Evolutionary conservation across 1,140 invertebrate genomes (phyloP).

Genomic region (Sitophilus oryzae): DNA sequence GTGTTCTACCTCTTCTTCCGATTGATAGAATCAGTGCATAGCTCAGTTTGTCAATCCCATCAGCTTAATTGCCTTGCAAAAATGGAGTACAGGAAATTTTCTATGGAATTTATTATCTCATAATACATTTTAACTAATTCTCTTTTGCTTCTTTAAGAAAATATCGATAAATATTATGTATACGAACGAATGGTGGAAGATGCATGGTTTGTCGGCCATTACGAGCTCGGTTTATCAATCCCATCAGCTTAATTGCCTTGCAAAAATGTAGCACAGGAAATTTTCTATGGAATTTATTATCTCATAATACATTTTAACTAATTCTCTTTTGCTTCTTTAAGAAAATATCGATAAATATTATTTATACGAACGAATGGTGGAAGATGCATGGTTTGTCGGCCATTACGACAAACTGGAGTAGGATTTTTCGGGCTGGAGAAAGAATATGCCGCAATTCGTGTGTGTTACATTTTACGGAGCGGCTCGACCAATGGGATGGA

Average conservation of each 20-base stretch:
- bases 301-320: too few species aligned
- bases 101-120: too few species aligned
- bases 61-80: too few species aligned
- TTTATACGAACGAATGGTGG: neutral
- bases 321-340: neutral
- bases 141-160: neutral
- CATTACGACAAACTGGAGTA: slow-evolving; percentile 18
- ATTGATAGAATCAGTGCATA: too few species aligned
- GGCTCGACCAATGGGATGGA: slow-evolving; percentile 19
- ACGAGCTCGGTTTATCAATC: too few species aligned
- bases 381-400: slow-evolving; percentile 1
- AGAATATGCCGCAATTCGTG: slow-evolving; percentile 18
- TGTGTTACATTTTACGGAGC: slow-evolving; percentile 22
- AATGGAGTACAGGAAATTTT: too few species aligned
- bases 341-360: neutral
- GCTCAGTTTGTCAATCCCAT: too few species aligned
- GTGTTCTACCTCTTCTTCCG: too few species aligned
- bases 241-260: too few species aligned
- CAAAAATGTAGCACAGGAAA: too few species aligned
- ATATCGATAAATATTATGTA: neutral
- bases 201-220: slow-evolving; percentile 14
- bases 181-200: neutral
- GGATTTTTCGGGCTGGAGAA: slow-evolving; percentile 16
- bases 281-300: too few species aligned
- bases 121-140: too few species aligned